These are phyloP conservation scores for Lomographa bimaculata DNA, from an alignment of 2,888 invertebrate genomes.

Conservation along the genomic window DNA sequence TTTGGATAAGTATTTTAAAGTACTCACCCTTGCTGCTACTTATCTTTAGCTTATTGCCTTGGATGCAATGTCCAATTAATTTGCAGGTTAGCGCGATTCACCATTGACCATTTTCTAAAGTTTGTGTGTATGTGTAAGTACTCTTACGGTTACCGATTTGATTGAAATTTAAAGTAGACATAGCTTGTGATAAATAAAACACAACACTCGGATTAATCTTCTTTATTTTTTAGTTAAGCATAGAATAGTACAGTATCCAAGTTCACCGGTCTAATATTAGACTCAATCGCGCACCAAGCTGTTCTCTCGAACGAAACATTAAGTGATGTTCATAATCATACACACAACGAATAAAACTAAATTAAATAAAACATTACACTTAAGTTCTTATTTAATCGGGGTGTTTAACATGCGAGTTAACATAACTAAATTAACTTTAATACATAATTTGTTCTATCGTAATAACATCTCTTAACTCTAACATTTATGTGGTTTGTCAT, in stretches of 20 bases:
- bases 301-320: slow-evolving; percentile 43
- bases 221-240: slow-evolving; percentile 82
- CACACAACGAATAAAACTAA: slow-evolving; percentile 43
- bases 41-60: no score
- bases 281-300: slow-evolving; percentile 64
- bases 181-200: no score
- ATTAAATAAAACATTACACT: slow-evolving; percentile 44
- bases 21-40: no score
- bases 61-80: no score
- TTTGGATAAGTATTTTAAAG: no score
- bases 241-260: slow-evolving; percentile 80
- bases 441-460: slow-evolving; percentile 66
- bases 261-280: slow-evolving; percentile 68
- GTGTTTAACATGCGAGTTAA: slow-evolving; percentile 39
- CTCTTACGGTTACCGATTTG: no score
- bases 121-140: no score
- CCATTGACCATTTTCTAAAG: no score
- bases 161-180: no score
- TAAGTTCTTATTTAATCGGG: slow-evolving; percentile 36
- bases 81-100: no score
- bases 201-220: slow-evolving; percentile 65
- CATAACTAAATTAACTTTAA: slow-evolving; percentile 50
- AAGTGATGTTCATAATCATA: slow-evolving; percentile 43
- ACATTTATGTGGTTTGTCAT: slow-evolving; percentile 56
- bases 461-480: slow-evolving; percentile 58